Base-by-base conservation (phyloP, 1,140 invertebrate species). In the Heliothis virescens region DNA sequence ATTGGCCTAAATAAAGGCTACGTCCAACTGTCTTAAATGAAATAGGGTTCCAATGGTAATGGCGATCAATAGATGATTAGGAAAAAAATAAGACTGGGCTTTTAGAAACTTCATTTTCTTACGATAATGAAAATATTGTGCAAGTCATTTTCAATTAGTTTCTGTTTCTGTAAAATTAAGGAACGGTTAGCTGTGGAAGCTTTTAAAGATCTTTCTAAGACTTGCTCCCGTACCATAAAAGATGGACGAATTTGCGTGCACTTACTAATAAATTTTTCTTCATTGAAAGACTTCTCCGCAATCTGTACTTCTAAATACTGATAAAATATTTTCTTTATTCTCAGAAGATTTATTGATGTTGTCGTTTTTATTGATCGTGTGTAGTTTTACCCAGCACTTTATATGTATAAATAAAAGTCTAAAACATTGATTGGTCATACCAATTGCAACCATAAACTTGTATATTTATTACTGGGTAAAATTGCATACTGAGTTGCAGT, bases 161-260 rank as follows among this genome's bases (percentile, higher is more conserved):
- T 7, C 5, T 41, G 34, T 41, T 41, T 41, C 34, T 9, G 9
- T 41, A 41, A 7, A 41, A 41, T 41, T 34, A 34, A 34, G 21
- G 21, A 26, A 26, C 21, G 21, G 21, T 26, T 26, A 26, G 21
- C 52, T 55, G 15, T 55, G 5, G 16, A n/a, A 55, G 16, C 13
- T 55, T 16, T n/a, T n/a, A 55, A 55, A 15, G 9, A 55, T 55
- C 16, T 55, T 7, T 15, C 53, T 0, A 16, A n/a, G 3, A 55
- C 52, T n/a, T 16, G 16, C 16, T 11, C 50, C 16, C 16, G 18
- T 18, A 47, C 55, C 16, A 21, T 59, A 48, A 12, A 50, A 50
- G n/a, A n/a, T 21, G 50, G 26, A 53, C 74, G 60, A 52, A 53
- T 76, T 76, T 50, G 74, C 74, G 74, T 76, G 60, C 48, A 63